Percentiles rank a stretch among this genome's conserved stretches.
These are phyloP conservation scores for Manacus vitellinus DNA, from an alignment of 2,113 vertebrate species.

Conservation along the genomic window DNA sequence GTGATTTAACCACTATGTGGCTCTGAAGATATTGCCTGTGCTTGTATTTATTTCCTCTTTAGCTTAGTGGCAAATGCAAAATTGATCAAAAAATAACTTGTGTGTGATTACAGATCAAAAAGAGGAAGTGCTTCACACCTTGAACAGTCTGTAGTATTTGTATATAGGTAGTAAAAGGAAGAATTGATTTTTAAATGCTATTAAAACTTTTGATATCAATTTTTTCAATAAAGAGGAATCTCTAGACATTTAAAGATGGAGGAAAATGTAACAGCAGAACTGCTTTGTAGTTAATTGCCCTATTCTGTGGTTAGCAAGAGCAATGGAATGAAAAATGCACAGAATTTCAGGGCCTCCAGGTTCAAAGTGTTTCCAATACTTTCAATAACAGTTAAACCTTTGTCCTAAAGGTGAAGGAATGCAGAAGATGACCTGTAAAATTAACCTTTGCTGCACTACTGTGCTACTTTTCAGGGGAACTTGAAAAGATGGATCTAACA, in stretches of 20 bases:
- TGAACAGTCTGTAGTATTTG: neutral
- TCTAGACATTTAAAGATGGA: neutral
- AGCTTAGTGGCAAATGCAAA: neutral
- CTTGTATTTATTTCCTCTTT: neutral
- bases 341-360: neutral
- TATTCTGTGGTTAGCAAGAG: neutral
- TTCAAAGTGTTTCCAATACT: neutral
- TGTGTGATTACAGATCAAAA: neutral
- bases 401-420: neutral
- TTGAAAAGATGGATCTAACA: neutral
- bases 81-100: neutral
- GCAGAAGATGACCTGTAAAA: neutral
- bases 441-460: neutral
- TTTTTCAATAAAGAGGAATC: neutral
- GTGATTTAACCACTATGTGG: neutral
- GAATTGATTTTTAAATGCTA: neutral
- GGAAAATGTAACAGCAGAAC: neutral
- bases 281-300: neutral
- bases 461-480: neutral
- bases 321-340: neutral
- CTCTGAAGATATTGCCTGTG: fast-evolving
- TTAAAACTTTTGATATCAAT: neutral
- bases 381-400: neutral
- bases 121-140: neutral
- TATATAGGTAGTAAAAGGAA: neutral